Evolutionary conservation across 30 jellyfish, hydroid and myxozoan species (phyloP), one percentile per base, ranked within the genome.

Genomic region (Rhopilema esculentum): DNA sequence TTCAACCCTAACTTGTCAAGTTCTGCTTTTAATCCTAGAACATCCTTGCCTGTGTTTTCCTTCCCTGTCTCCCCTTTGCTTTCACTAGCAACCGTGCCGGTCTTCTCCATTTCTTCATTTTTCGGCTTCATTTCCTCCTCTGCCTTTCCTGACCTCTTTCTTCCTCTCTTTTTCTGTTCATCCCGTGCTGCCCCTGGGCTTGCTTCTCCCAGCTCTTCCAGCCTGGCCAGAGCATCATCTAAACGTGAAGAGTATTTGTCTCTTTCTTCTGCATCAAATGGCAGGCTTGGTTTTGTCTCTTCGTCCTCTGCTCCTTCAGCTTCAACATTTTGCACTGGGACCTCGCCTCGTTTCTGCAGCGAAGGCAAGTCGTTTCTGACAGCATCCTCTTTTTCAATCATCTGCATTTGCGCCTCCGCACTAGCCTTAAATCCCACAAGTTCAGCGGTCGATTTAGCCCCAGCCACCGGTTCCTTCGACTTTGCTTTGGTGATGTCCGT

Each of bases 401-500:
- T 76, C 16, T 27, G 77, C 57, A 24, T 73, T 20, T 74, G 57
- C 23, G 83, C 62, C 69, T 92, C 98, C 32, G 88, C 75, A 29
- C 80, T 78, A n/a, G 89, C 33, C 27, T 87, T 92, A 62, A 78
- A 92, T 18, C 98, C 98, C 0, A 83, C 93, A 20, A 92, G 88
- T 76, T 92, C 93, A 8, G 97, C 93, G 7, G 40, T 66, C 4
- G 71, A 20, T 8, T 79, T 72, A 15, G 53, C 79, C 27, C 75
- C 62, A 16, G 68, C 87, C 8, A 28, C 92, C 16, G 89, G 84
- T 66, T 93, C 97, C 64, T 87, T 87, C 17, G 89, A 27, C 40
- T 80, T 88, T 24, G 75, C 27, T 16, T 66, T 79, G 1, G 88
- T 80, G 31, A 89, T 83, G 53, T 89, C 93, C 51, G 94, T 83